Evolutionary conservation across 2,888 invertebrate species (phyloP).

Genomic region (Pammene aurita): DNA sequence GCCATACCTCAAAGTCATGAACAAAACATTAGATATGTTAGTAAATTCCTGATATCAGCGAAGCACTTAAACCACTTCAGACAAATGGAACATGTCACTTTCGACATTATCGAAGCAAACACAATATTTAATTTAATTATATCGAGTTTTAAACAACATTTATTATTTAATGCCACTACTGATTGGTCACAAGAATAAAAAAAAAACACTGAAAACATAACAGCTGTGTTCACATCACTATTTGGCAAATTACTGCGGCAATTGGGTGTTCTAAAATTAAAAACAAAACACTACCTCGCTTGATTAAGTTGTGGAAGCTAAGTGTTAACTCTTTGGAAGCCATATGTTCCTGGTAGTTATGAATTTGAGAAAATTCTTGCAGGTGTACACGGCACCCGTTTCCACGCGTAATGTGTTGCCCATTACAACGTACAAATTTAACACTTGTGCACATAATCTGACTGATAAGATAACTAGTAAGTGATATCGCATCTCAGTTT

Average conservation of each 20-base stretch:
- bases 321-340: slow-evolving; percentile 75
- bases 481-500: slow-evolving; percentile 43
- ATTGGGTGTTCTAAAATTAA: slow-evolving; percentile 21
- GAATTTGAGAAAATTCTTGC: slow-evolving; percentile 53
- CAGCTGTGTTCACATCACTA: slow-evolving; percentile 36
- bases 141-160: background rate
- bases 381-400: slow-evolving; percentile 58
- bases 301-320: slow-evolving; percentile 80
- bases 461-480: slow-evolving; percentile 68
- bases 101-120: slow-evolving; percentile 20
- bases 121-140: slow-evolving; percentile 7
- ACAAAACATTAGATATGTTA: slow-evolving; percentile 15
- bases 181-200: background rate
- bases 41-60: slow-evolving; percentile 26
- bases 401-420: slow-evolving; percentile 69
- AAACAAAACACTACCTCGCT: slow-evolving; percentile 69
- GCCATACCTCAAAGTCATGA: slow-evolving; percentile 16
- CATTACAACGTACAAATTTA: slow-evolving; percentile 69
- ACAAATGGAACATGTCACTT: slow-evolving; percentile 24
- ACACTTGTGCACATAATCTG: slow-evolving; percentile 81
- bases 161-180: background rate
- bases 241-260: slow-evolving; percentile 1
- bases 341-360: slow-evolving; percentile 65
- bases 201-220: slow-evolving; percentile 2
- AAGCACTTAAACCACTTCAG: slow-evolving; percentile 38